Conservation (phyloP, 2,113 vertebrate genomes). For the Lampris megalopsis region DNA sequence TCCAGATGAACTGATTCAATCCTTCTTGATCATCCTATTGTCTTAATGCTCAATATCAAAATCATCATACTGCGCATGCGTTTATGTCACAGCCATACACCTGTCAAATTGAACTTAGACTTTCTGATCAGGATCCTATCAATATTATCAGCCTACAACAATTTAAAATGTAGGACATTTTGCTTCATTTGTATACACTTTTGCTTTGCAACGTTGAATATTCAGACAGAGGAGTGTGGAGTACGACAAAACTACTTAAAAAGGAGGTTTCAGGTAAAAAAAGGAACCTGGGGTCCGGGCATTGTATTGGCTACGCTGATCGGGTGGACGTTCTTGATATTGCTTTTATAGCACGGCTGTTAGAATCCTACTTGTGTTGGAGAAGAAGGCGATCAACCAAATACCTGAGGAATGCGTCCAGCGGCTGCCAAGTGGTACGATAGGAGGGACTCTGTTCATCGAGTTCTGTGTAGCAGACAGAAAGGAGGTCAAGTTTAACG, state of each 20-base stretch:
- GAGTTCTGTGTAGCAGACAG: slow-evolving; percentile 98
- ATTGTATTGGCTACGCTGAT: slow-evolving; percentile 41
- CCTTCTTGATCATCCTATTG: too few relatives aligned
- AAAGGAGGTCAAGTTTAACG: slow-evolving; percentile 94
- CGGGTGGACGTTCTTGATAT: slow-evolving; percentile 21
- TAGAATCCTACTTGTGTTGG: slow-evolving; percentile 1
- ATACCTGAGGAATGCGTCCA: slow-evolving; percentile 81
- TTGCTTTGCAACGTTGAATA: too few relatives aligned
- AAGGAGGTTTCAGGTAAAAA: background rate
- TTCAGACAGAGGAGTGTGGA: too few relatives aligned
- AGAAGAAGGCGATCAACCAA: slow-evolving; percentile 18
- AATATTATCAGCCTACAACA: background rate
- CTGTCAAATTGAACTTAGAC: background rate
- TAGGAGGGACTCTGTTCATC: slow-evolving; percentile 92
- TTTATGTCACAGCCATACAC: background rate
- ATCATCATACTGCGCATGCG: too few relatives aligned
- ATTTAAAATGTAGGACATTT: too few relatives aligned
- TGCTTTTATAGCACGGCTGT: background rate
- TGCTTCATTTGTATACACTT: too few relatives aligned
- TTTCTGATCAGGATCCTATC: background rate
- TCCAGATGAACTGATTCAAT: too few relatives aligned
- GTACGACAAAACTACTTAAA: too few relatives aligned
- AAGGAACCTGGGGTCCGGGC: slow-evolving; percentile 40
- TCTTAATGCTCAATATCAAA: too few relatives aligned
- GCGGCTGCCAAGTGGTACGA: slow-evolving; percentile 98